Evolutionary conservation across 2,888 invertebrate species (phyloP).

Genomic region (Diplazon laetatorius): DNA sequence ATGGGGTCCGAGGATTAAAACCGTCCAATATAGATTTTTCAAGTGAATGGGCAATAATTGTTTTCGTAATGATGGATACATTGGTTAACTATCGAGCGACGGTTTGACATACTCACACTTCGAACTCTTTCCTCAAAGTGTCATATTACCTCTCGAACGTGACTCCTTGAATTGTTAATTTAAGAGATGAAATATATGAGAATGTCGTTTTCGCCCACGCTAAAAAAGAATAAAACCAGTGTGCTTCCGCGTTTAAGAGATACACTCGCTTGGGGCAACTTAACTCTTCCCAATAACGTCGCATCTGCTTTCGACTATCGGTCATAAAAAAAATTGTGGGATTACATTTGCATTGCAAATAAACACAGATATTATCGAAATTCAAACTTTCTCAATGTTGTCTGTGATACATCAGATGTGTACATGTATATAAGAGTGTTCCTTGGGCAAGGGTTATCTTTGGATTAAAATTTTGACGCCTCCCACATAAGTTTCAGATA

Average conservation of each 20-base stretch:
- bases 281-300: constrained; percentile 1
- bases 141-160: constrained; percentile 10
- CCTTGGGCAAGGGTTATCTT: no score
- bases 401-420: no score
- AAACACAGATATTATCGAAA: background rate
- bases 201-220: constrained; percentile 58
- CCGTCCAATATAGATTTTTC: no score
- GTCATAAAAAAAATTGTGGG: background rate
- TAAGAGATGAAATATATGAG: constrained; percentile 28
- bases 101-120: background rate
- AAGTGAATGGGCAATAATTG: no score
- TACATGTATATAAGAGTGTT: no score
- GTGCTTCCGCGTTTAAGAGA: constrained; percentile 48
- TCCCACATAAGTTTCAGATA: no score
- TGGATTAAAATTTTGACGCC: no score
- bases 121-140: constrained; percentile 13
- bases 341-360: background rate
- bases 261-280: constrained; percentile 1
- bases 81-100: no score
- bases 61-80: no score
- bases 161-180: constrained; percentile 12
- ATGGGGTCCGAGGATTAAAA: no score
- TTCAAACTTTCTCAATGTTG: background rate
- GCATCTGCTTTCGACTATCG: constrained; percentile 3
- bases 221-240: background rate